Percentiles rank a stretch among this genome's conserved stretches.
These are phyloP conservation scores for Dasypus novemcinctus DNA, from an alignment of 2,113 vertebrate genomes.

Conservation along the genomic window DNA sequence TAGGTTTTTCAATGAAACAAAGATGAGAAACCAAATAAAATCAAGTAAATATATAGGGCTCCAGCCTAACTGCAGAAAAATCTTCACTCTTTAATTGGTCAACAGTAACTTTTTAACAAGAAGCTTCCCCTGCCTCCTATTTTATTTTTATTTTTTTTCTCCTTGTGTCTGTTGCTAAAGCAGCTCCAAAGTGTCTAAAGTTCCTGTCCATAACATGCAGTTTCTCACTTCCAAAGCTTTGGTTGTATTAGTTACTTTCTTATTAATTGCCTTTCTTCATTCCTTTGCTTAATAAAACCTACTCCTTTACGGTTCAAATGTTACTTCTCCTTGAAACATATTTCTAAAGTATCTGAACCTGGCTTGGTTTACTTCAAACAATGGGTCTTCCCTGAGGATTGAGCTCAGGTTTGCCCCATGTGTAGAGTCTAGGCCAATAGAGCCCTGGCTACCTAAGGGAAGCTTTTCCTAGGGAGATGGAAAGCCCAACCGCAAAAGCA, in stretches of 20 bases:
- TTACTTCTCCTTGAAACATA: not conserved
- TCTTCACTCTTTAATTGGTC: not conserved
- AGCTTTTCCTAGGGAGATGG: not conserved
- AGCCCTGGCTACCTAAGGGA: not conserved
- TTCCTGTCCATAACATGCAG: not conserved
- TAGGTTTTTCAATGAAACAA: not conserved
- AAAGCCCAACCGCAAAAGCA: not conserved
- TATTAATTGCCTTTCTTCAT: not conserved
- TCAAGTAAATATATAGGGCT: not conserved
- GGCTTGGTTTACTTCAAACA: not conserved
- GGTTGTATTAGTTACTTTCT: not conserved
- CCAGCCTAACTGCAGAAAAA: not conserved
- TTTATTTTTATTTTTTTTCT: not conserved
- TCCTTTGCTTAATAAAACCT: not conserved
- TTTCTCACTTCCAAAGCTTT: not conserved
- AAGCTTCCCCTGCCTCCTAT: not conserved
- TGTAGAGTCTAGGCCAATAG: not conserved
- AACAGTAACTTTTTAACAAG: not conserved
- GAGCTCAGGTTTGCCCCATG: not conserved
- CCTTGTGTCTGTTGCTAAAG: not conserved
- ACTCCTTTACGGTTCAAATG: not conserved
- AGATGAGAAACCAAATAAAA: not conserved
- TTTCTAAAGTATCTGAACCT: not conserved
- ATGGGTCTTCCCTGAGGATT: not conserved
- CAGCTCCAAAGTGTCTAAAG: not conserved